These are phyloP conservation scores for Heterodera carotae DNA, from an alignment of 1,140 invertebrate genomes.

Conservation along the genomic window DNA sequence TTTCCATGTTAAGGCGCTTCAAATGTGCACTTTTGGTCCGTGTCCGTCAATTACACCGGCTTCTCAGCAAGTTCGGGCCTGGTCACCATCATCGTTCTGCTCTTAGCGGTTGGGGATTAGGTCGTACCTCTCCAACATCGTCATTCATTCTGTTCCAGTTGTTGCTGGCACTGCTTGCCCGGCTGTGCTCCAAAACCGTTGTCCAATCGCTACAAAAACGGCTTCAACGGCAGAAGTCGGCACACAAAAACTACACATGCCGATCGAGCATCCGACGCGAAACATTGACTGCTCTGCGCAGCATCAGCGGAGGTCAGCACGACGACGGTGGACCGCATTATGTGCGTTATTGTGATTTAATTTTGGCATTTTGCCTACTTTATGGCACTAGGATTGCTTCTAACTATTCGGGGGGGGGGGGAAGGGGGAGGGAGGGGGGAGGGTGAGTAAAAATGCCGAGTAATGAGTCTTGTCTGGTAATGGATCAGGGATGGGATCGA, in stretches of 20 bases:
- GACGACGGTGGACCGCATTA: neutral
- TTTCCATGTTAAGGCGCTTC: neutral
- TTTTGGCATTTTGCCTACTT: no score
- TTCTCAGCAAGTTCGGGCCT: neutral
- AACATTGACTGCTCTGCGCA: slow-evolving; percentile 5
- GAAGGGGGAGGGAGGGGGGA: no score
- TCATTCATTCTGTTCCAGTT: neutral
- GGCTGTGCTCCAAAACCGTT: neutral
- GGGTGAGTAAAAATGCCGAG: no score
- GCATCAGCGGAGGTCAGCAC: slow-evolving; percentile 1
- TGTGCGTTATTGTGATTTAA: neutral
- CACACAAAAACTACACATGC: neutral
- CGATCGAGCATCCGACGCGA: neutral
- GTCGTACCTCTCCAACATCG: no score
- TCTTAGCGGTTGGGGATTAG: neutral
- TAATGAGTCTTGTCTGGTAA: no score
- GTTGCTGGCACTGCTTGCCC: neutral
- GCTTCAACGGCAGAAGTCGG: neutral
- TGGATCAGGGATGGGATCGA: no score
- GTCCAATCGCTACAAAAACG: neutral
- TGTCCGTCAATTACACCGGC: slow-evolving; percentile 9
- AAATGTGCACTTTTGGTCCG: slow-evolving; percentile 13
- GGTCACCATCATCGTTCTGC: neutral
- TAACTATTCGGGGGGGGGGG: no score
- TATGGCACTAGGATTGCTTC: no score